Evolutionary conservation across 2,113 vertebrate species (phyloP).

Genomic region (Myrmophylax atrothorax): DNA sequence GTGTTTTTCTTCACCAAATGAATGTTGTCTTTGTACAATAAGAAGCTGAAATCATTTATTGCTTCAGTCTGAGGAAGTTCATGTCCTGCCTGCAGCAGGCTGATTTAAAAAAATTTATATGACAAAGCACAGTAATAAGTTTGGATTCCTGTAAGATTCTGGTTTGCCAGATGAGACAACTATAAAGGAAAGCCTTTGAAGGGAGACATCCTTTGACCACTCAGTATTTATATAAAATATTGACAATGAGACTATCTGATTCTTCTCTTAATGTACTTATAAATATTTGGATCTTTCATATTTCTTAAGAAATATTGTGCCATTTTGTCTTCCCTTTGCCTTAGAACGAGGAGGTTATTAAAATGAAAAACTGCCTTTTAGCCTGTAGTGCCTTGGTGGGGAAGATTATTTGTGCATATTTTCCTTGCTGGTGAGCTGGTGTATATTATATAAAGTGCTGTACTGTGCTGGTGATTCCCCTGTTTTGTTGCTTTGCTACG

Average conservation of each 20-base stretch:
- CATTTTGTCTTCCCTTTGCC: slow-evolving; percentile 36
- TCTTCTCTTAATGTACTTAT: slow-evolving; percentile 38
- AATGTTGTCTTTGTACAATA: background rate
- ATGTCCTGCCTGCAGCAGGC: slow-evolving; percentile 12
- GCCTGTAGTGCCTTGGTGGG: slow-evolving; percentile 12
- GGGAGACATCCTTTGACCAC: background rate
- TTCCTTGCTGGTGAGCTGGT: slow-evolving; percentile 30
- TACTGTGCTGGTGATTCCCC: background rate
- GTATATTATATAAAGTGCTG: background rate
- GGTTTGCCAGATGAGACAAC: background rate
- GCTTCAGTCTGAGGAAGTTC: background rate
- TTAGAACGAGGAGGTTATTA: slow-evolving; percentile 23
- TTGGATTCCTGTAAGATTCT: background rate
- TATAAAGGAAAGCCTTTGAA: background rate
- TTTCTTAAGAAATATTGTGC: slow-evolving; percentile 35
- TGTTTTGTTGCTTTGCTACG: slow-evolving; percentile 33
- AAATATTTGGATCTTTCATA: slow-evolving; percentile 59
- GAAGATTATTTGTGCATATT: slow-evolving; percentile 55
- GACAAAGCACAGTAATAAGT: background rate
- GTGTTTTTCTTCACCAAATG: background rate
- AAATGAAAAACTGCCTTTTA: slow-evolving; percentile 64
- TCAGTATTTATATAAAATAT: slow-evolving; percentile 28
- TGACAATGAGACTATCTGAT: slow-evolving; percentile 11
- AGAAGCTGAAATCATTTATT: background rate
- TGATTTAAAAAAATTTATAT: background rate